These are phyloP conservation scores for Drosophila austrosaltans DNA, from an alignment of 2,888 invertebrate species.

Conservation along the genomic window DNA sequence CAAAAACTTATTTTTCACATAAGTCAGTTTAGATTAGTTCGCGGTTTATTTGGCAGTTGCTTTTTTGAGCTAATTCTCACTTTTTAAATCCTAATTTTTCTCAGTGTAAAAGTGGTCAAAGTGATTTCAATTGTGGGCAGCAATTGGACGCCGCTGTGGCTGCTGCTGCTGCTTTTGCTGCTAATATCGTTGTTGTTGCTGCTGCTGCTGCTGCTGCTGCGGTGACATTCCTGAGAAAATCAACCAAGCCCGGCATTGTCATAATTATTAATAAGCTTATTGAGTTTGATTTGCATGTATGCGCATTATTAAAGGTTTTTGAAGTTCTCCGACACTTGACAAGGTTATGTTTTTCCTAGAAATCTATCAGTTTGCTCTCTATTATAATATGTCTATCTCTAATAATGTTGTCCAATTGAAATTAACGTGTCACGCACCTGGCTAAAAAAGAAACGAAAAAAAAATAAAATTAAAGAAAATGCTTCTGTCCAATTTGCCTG, in stretches of 20 bases:
- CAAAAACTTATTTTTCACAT: no score
- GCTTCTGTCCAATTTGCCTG: slow-evolving; percentile 34
- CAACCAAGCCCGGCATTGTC: slow-evolving; percentile 58
- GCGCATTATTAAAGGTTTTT: slow-evolving; percentile 58
- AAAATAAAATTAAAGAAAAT: slow-evolving; percentile 1
- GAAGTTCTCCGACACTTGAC: slow-evolving; percentile 34
- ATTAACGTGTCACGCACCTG: slow-evolving; percentile 55
- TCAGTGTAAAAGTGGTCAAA: slow-evolving; percentile 33
- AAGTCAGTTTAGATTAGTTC: no score
- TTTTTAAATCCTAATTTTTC: slow-evolving; percentile 9
- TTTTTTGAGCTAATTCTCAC: no score
- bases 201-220: slow-evolving; percentile 19
- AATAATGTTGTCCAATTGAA: slow-evolving; percentile 49
- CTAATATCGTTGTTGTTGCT: slow-evolving; percentile 54
- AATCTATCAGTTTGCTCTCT: slow-evolving; percentile 32
- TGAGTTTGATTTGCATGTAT: slow-evolving; percentile 63
- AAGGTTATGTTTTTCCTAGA: slow-evolving; percentile 3
- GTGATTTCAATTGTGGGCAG: slow-evolving; percentile 67
- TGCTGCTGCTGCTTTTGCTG: slow-evolving; percentile 59
- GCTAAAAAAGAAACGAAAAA: slow-evolving; percentile 30
- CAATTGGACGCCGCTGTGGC: slow-evolving; percentile 19
- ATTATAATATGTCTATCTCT: slow-evolving; percentile 32
- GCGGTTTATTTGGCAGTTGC: not conserved
- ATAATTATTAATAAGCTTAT: slow-evolving; percentile 69
- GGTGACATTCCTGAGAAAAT: slow-evolving; percentile 61